Evolutionary conservation across 2,888 invertebrate genomes (phyloP).

Genomic region (Lobophora halterata): DNA sequence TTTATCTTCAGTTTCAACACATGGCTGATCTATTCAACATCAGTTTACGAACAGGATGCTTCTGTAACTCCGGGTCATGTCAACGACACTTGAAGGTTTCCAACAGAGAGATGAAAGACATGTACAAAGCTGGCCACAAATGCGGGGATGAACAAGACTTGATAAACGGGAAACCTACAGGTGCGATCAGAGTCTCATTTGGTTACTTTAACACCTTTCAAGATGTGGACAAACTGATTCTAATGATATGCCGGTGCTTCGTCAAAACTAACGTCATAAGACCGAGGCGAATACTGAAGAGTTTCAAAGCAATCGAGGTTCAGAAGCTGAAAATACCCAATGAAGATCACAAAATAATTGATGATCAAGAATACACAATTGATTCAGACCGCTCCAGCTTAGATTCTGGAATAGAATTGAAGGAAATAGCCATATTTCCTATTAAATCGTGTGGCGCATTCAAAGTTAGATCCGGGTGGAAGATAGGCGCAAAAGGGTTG

Average conservation of each 20-base stretch:
- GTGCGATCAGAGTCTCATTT: conserved; percentile 94
- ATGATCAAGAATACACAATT: conserved; percentile 34
- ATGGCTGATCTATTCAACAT: conserved; percentile 93
- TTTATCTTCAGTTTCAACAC: conserved; percentile 86
- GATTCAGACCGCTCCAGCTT: conserved; percentile 25
- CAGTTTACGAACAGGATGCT: conserved; percentile 95
- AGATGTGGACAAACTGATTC: conserved; percentile 86
- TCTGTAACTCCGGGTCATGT: conserved; percentile 98
- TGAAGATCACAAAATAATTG: conserved; percentile 37
- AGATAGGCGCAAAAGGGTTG: conserved; percentile 87
- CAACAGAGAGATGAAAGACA: conserved; percentile 85
- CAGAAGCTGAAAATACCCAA: conserved; percentile 28
- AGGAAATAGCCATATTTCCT: conserved; percentile 85
- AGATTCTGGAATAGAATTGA: conserved; percentile 44
- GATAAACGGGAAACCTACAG: conserved; percentile 93
- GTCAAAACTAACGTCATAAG: conserved; percentile 57
- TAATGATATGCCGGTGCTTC: conserved; percentile 89
- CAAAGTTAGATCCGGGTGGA: conserved; percentile 85
- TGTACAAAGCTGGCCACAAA: conserved; percentile 93
- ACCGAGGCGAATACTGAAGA: conserved; percentile 51
- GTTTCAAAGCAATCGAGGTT: conserved; percentile 28
- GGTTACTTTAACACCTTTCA: conserved; percentile 91
- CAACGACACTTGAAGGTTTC: conserved; percentile 87
- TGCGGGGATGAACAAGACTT: conserved; percentile 95
- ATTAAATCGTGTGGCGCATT: conserved; percentile 94